Conservation (phyloP, 1,140 invertebrate species). For the Aricia agestis region DNA sequence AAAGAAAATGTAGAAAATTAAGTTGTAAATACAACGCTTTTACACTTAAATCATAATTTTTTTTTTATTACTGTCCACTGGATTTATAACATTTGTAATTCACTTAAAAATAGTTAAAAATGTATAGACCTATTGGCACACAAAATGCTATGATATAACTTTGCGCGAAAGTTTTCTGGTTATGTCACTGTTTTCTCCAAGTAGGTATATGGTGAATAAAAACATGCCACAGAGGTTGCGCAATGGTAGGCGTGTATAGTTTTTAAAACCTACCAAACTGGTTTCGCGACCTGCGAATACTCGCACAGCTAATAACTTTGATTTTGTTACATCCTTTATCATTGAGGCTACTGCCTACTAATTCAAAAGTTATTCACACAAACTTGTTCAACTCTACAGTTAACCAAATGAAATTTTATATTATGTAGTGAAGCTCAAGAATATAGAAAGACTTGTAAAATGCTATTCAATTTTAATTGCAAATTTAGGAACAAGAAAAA, state of each 20-base stretch:
- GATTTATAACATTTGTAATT: too few species aligned
- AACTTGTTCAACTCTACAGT: too few species aligned
- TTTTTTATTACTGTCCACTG: background rate
- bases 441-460: too few species aligned
- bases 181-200: background rate
- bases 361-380: too few species aligned
- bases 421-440: too few species aligned
- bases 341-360: too few species aligned
- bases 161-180: background rate
- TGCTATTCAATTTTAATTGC: too few species aligned
- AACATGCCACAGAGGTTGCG: constrained; percentile 10
- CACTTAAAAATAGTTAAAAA: too few species aligned
- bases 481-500: too few species aligned
- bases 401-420: too few species aligned
- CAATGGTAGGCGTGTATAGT: constrained; percentile 17
- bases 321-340: background rate
- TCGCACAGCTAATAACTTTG: background rate
- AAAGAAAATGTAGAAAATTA: too few species aligned
- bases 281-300: constrained; percentile 36
- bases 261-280: constrained; percentile 31
- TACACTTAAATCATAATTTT: background rate
- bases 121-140: background rate
- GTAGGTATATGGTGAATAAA: constrained; percentile 4
- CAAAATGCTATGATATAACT: background rate
- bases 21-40: background rate